Conservation (phyloP, 2,113 vertebrate genomes). For the Antechinus stuartii region DNA sequence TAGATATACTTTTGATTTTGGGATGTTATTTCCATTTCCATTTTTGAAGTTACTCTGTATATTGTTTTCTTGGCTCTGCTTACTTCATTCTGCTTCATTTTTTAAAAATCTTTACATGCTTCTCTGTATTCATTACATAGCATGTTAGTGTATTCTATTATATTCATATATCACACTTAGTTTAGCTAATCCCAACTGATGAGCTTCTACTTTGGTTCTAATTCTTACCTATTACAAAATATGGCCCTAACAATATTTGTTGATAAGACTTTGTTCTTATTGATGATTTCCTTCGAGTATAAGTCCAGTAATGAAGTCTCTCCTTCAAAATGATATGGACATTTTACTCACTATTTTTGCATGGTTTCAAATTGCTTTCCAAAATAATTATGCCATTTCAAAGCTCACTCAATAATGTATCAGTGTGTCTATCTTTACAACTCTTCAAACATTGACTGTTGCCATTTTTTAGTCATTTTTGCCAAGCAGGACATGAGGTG, state of each 20-base stretch:
- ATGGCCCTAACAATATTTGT: background rate
- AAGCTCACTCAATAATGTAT: no score
- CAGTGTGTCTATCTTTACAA: no score
- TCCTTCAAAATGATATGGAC: background rate
- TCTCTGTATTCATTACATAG: background rate
- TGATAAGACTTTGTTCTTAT: background rate
- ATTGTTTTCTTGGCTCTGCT: background rate
- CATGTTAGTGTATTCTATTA: background rate
- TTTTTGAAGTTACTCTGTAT: background rate
- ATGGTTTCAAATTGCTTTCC: no score
- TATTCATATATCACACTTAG: background rate
- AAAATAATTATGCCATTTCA: no score
- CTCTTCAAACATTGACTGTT: no score
- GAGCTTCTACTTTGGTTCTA: background rate
- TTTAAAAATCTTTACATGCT: no score
- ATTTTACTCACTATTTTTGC: no score
- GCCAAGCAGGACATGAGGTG: no score
- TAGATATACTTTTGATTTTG: background rate
- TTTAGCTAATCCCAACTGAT: background rate
- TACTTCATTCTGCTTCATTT: no score
- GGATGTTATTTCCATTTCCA: background rate
- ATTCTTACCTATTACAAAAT: background rate
- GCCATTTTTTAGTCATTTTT: no score
- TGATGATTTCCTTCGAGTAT: background rate
- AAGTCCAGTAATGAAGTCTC: background rate